Evolutionary conservation across 2,888 invertebrate species (phyloP).

Genomic region (Pandemis cinnamomeana): DNA sequence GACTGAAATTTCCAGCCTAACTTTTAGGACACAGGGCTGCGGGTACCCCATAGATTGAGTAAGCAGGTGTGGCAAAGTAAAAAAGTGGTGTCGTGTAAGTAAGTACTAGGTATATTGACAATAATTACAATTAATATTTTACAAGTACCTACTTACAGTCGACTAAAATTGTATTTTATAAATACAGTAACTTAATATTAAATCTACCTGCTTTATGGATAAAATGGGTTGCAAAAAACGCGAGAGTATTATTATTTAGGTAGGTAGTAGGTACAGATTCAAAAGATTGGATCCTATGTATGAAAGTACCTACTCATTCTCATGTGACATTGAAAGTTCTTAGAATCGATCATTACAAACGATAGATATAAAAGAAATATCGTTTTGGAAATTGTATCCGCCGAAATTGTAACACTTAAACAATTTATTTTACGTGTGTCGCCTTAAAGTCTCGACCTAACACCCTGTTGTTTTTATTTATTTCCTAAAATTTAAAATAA

Average conservation of each 20-base stretch:
- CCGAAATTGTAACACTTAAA: too few relatives aligned
- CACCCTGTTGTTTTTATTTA: too few relatives aligned
- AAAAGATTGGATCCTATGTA: not conserved
- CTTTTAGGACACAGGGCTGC: not conserved
- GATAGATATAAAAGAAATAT: too few relatives aligned
- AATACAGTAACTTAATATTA: constrained; percentile 23
- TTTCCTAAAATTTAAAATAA: too few relatives aligned
- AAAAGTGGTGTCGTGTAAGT: not conserved
- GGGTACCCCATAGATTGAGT: not conserved
- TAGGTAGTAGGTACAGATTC: not conserved
- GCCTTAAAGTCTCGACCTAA: too few relatives aligned
- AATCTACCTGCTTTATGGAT: constrained; percentile 23
- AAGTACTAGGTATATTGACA: constrained; percentile 23
- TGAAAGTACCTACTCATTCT: not conserved
- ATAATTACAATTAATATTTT: constrained; percentile 47
- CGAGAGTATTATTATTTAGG: not conserved
- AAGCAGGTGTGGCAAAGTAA: not conserved
- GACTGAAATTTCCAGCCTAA: not conserved
- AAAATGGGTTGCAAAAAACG: constrained; percentile 14
- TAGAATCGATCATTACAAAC: too few relatives aligned
- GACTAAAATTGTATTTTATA: constrained; percentile 19
- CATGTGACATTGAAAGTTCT: too few relatives aligned
- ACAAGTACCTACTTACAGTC: constrained; percentile 39
- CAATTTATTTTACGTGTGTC: too few relatives aligned
- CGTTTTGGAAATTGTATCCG: too few relatives aligned